A percentile compares a stretch with the other conserved stretches of the same genome.
Conservation (phyloP, 2,113 vertebrate species). For the Pachycephala philippinensis region DNA sequence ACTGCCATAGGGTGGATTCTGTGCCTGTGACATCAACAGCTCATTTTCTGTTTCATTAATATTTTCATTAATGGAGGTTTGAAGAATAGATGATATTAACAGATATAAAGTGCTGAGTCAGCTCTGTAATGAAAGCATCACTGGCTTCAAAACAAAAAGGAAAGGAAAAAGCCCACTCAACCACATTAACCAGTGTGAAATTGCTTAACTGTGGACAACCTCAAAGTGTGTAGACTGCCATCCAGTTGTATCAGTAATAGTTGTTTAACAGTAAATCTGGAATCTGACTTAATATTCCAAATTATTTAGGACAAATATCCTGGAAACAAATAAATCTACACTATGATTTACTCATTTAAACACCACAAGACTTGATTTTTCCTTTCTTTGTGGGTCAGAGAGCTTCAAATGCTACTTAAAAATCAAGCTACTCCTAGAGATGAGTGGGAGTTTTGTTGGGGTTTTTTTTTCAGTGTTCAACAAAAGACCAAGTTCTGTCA, state of each 20-base stretch:
- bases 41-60: neutral
- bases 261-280: neutral
- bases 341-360: neutral
- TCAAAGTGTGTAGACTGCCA: neutral
- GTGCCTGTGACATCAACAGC: neutral
- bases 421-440: neutral
- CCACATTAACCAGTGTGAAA: neutral
- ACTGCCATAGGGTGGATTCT: neutral
- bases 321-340: neutral
- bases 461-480: rapidly evolving
- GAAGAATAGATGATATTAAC: neutral
- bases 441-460: neutral
- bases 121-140: neutral
- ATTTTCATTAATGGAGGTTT: neutral
- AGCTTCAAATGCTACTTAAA: neutral
- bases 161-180: neutral
- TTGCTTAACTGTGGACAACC: neutral
- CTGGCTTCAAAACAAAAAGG: neutral
- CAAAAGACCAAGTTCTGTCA: neutral
- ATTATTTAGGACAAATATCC: neutral
- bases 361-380: neutral
- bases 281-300: neutral
- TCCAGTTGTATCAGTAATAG: neutral
- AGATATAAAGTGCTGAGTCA: neutral
- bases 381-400: neutral